Evolutionary conservation across 23 tunicate species (phyloP), one percentile per base, ranked within the genome.

Genomic region (Halocynthia roretzi): DNA sequence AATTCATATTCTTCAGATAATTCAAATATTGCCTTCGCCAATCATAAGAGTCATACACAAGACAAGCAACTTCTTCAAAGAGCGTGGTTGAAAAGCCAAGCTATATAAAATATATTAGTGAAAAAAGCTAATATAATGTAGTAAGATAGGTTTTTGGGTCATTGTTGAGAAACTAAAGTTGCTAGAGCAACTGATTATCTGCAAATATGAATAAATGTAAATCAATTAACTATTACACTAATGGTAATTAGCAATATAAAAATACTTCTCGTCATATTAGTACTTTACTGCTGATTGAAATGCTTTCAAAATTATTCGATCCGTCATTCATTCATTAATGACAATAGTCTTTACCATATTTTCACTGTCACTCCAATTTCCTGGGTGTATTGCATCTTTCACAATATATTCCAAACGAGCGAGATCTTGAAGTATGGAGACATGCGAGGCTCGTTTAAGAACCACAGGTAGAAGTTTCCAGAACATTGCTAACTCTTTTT

Each of bases 401-500:
- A 89, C 96, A 14, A 62, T 68, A 61, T 83, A 69, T 53, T 84
- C 84, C 50, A 61, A 71, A 9, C 79, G 11, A 5, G 71, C 87
- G 14, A 88, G 61, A 72, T 92, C 98, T 65, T 92, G 98, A 21
- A 84, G 73, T 23, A 67, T 64, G 7, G 92, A 86, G 7, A 68
- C 68, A 5, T 87, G 78, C 31, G 92, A 67, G 52, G 84, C 80
- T 18, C 83, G 60, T 54, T 86, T 76, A 6, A 92, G 87, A 7
- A 92, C 83, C 18, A 62, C 70, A 17, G 98, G 98, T 5, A 92
- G 79, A 67, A 92, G 85, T 61, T 82, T 82, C 98, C 98, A 92
- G 73, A 86, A 92, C 76, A 92, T 55, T 19, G 80, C 87, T 5
- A 92, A 77, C 54, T 83, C 87, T 63, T 76, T 82, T 17, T 66